phyloP scores from a whole-genome alignment of 1,140 invertebrate genomes.

The Parapsyche elsis region DNA sequence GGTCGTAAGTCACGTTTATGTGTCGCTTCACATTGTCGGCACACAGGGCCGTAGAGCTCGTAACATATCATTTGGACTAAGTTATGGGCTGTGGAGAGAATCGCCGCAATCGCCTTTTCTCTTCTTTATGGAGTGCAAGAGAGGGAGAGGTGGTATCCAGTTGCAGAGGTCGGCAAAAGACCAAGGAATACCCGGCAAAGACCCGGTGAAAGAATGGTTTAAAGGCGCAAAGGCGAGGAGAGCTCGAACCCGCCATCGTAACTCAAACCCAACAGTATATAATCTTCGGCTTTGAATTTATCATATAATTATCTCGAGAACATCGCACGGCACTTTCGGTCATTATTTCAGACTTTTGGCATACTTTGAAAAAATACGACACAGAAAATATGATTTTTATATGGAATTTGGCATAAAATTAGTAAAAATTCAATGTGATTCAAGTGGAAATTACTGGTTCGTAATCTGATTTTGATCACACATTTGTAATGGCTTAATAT shows the following conservation, averaged over 20 bases:
- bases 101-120: neutral
- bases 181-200: neutral
- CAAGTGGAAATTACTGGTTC: no score
- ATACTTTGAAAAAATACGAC: no score
- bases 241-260: neutral
- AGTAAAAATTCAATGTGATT: no score
- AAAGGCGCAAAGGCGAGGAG: neutral
- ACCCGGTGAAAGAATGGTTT: neutral
- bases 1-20: slow-evolving; percentile 18
- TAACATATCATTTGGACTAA: slow-evolving; percentile 46
- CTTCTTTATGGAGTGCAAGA: slow-evolving; percentile 36
- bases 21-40: slow-evolving; percentile 29
- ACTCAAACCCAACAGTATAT: neutral
- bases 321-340: no score
- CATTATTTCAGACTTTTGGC: no score
- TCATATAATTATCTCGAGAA: neutral
- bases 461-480: no score
- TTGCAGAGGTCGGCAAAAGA: neutral
- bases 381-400: no score
- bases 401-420: no score
- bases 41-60: slow-evolving; percentile 10
- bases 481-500: no score
- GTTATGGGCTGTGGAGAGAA: slow-evolving; percentile 3
- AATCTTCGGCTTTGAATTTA: neutral
- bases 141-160: neutral